Base-by-base conservation (phyloP, 2,797 vertebrate genomes). In the Rhabdophis nuchalis region DNA sequence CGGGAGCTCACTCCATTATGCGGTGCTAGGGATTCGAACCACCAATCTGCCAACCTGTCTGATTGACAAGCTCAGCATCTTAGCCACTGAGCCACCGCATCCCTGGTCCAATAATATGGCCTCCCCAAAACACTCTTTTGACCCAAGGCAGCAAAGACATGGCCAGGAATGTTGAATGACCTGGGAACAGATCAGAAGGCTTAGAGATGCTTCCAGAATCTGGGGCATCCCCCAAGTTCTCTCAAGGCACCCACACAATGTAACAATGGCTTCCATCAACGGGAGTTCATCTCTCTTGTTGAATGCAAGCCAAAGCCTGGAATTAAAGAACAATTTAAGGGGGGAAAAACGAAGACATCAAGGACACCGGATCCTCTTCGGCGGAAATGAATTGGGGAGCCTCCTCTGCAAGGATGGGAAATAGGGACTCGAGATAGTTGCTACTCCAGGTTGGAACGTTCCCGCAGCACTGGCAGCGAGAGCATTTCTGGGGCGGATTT, bases 401-500 rank as follows among this genome's bases (percentile, higher is more conserved):
- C 5, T 41, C 72, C 72, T 77, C 10, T 14, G 82, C 12, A n/a
- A 1, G 29, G 27, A 23, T 52, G 8, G 20, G 60, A 58, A 10
- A 10, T 1, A 3, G 32, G 9, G 27, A 12, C 12, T 0, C 1
- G 1, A 87, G 9, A 0, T 4, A 0, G 60, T 53, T 0, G 0
- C 95, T 95, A 97, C 93, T 97, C 93, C 1, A 95, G 90, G 0
- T 94, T 86, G n/a, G 95, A 9, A 0, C 96, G 94, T 91, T 97
- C 97, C 92, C 93, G 91, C 86, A 97, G 96, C 3, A 95, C 94
- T 0, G 97, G 97, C 91, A 97, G 94, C 0, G 93, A 97, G 90
- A 98, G 93, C 60, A 96, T 97, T 90, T 97, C 97, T 0, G 97
- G 97, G 0, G 97, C 97, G 0, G 97, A 98, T 58, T 96, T 97